Evolutionary conservation across 2,797 vertebrate genomes (phyloP), one percentile per base, ranked within the genome.

Genomic region (Mus spretus): DNA sequence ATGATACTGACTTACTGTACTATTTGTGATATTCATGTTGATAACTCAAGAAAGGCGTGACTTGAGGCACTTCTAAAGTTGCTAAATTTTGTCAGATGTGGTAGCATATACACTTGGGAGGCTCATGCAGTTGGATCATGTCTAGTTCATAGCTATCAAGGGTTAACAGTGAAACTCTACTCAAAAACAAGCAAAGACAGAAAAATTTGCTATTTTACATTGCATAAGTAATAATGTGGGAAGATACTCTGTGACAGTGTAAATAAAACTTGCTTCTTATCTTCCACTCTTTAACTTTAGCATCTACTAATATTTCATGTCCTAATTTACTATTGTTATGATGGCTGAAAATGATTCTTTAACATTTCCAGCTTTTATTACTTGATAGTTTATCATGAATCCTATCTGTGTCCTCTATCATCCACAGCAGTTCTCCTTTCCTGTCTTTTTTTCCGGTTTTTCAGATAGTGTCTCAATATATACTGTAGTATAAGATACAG

Each of bases 261-360:
- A 55, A 55, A 10, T 80, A 82, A 37, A 59, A 9, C 24, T 26
- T 44, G 4, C 24, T 17, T 83, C 81, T 61, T 28, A 83, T 61
- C 37, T 95, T 91, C 87, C 40, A 93, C 34, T 26, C 26, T 70
- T 20, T 22, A n/a, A 47, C 94, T 84, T 92, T 95, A 75, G 47
- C 13, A 88, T 74, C 15, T 63, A 63, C 17, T 90, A n/a, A 79
- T 83, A 37, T 77, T 92, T 91, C 70, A 67, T 79, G 37, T 31
- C 61, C 90, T 63, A 94, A 89, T 79, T 94, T 61, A 75, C 84
- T 85, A 81, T 77, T 78, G 92, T 44, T 94, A 40, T 87, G 61
- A 83, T 93, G 31, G 63, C 57, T 92, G 20, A 91, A 92, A 91
- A 78, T 89, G 7, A 84, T 72, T 85, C 79, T 95, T 7, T 83